These are phyloP conservation scores for Stenodera caucasica DNA, from an alignment of 2,888 invertebrate genomes.

Conservation along the genomic window DNA sequence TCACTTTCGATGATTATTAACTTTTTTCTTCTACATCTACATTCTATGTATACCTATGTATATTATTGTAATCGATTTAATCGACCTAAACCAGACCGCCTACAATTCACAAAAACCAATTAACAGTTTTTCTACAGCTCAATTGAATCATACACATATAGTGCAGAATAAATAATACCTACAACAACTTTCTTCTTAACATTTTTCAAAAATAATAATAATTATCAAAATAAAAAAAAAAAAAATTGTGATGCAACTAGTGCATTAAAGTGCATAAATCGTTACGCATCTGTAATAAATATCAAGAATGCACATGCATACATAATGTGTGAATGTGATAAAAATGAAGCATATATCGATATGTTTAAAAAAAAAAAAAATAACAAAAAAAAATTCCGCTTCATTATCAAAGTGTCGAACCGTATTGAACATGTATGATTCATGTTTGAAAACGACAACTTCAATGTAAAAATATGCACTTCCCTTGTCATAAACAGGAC, in stretches of 20 bases:
- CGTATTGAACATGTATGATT: slow-evolving; percentile 56
- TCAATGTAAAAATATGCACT: slow-evolving; percentile 57
- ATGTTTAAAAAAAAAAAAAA: too few relatives aligned
- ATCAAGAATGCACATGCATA: slow-evolving; percentile 44
- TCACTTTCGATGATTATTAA: slow-evolving; percentile 29
- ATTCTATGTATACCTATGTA: too few relatives aligned
- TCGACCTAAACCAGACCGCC: background rate
- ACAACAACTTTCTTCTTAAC: too few relatives aligned
- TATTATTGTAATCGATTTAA: slow-evolving; percentile 9
- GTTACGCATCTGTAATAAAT: slow-evolving; percentile 40
- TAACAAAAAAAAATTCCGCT: slow-evolving; percentile 46
- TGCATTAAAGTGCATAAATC: too few relatives aligned
- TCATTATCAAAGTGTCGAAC: slow-evolving; percentile 57
- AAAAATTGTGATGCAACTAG: too few relatives aligned
- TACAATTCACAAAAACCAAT: background rate
- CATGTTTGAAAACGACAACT: slow-evolving; percentile 55
- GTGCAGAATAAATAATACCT: too few relatives aligned
- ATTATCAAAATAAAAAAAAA: too few relatives aligned
- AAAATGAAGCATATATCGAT: slow-evolving; percentile 48
- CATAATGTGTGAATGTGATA: slow-evolving; percentile 49
- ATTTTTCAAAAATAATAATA: too few relatives aligned
- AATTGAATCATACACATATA: background rate
- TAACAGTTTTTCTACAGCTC: background rate
- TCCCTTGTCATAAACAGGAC: slow-evolving; percentile 54
- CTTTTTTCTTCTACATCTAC: too few relatives aligned